Conservation (phyloP, 2,888 invertebrate genomes). For the Platycheirus rosarum region DNA sequence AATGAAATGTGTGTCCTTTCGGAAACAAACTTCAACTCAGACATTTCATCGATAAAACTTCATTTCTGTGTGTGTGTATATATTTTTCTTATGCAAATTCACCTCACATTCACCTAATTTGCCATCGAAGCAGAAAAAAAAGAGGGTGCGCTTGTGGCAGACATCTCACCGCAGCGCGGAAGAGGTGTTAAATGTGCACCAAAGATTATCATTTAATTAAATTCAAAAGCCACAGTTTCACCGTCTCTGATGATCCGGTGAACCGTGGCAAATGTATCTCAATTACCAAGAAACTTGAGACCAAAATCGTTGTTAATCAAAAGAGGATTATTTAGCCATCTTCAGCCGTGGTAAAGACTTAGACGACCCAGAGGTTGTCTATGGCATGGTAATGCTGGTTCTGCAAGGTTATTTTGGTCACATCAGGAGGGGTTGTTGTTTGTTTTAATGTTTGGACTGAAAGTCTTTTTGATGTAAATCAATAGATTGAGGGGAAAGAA, state of each 20-base stretch:
- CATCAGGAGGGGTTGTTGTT: conserved; percentile 19
- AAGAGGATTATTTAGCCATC: conserved; percentile 45
- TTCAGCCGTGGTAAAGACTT: not conserved
- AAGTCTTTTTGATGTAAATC: conserved; percentile 39
- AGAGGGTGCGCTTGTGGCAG: conserved; percentile 6
- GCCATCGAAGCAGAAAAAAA: conserved; percentile 31
- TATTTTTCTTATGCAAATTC: conserved; percentile 48
- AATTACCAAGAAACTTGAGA: conserved; percentile 51
- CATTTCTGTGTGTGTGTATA: not conserved
- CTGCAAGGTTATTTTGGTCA: conserved; percentile 5
- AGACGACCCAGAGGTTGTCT: not conserved
- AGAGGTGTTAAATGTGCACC: conserved; percentile 27
- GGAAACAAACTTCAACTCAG: not conserved
- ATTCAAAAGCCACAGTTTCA: conserved; percentile 39
- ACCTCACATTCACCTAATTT: conserved; percentile 41
- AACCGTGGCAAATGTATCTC: conserved; percentile 42
- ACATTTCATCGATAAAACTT: not conserved
- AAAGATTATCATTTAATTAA: conserved; percentile 64
- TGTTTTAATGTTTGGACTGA: conserved; percentile 24
- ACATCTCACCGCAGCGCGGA: no score
- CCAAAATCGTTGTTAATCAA: conserved; percentile 51
- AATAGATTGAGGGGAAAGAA: conserved; percentile 27
- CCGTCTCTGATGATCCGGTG: conserved; percentile 6
- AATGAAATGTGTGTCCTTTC: not conserved
- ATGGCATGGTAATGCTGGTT: not conserved